Percentiles rank a stretch among this genome's conserved stretches.
Conservation (phyloP, 2,797 vertebrate genomes). For the Cephalopachus bancanus region DNA sequence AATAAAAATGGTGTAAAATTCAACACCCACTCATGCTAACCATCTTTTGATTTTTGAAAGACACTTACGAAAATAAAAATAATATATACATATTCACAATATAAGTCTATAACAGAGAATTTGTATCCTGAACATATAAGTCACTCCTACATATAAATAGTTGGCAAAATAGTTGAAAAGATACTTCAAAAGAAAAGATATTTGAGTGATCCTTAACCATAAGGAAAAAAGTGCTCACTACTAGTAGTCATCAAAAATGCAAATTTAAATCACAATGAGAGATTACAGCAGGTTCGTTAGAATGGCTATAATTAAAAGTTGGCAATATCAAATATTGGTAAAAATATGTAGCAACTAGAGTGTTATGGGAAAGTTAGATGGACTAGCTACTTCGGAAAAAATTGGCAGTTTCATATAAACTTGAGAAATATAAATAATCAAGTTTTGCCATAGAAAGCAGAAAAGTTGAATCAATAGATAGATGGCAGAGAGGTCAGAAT, state of each 20-base stretch:
- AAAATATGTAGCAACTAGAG: background rate
- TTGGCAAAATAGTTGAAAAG: background rate
- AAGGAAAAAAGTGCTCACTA: constrained; percentile 32
- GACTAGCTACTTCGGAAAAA: background rate
- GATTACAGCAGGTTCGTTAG: background rate
- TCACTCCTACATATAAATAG: background rate
- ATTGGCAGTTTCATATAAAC: background rate
- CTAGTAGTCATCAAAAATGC: background rate
- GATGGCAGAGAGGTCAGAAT: background rate
- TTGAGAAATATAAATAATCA: background rate
- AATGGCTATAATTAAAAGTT: background rate
- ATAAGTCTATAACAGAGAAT: background rate
- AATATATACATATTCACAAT: background rate
- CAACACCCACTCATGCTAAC: background rate
- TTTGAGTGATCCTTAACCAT: background rate
- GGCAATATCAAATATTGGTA: background rate
- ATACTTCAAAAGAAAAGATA: background rate
- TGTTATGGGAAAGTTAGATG: background rate
- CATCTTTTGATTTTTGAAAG: constrained; percentile 20
- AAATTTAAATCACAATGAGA: background rate
- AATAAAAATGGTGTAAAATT: background rate
- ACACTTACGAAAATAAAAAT: background rate
- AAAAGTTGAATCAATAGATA: background rate
- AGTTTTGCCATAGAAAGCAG: background rate
- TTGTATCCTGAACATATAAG: background rate